These are phyloP conservation scores for Stercorarius parasiticus DNA, from an alignment of 2,113 vertebrate genomes.

Conservation along the genomic window DNA sequence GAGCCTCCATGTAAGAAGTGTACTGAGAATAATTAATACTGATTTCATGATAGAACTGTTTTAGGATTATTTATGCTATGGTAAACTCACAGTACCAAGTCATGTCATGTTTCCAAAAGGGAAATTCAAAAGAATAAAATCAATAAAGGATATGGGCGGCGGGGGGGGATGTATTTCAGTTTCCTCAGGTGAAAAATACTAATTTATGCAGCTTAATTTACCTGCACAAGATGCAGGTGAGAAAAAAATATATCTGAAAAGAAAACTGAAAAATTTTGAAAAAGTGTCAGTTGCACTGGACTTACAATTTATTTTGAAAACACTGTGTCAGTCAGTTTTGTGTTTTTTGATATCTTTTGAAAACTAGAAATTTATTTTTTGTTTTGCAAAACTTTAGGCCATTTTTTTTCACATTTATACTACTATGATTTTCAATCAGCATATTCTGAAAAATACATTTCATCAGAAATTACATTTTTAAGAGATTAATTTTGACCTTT, in stretches of 20 bases:
- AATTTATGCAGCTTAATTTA: background rate
- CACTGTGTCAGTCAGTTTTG: fast-evolving
- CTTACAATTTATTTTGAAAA: background rate
- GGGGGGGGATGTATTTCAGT: background rate
- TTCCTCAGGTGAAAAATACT: background rate
- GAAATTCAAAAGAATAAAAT: background rate
- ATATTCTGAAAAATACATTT: background rate
- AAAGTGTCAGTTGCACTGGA: background rate
- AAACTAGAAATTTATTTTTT: background rate
- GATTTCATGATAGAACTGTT: background rate
- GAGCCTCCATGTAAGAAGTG: background rate
- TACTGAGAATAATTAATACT: background rate
- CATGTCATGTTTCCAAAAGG: background rate
- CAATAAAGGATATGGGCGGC: background rate
- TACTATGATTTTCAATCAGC: background rate
- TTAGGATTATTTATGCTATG: background rate
- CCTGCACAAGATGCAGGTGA: background rate
- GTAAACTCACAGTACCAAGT: background rate
- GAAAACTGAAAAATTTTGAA: background rate
- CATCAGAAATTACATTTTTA: background rate
- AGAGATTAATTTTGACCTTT: background rate
- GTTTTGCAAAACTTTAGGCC: background rate
- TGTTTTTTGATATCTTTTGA: background rate
- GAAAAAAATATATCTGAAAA: background rate
- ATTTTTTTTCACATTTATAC: background rate